Evolutionary conservation across 2,797 vertebrate species (phyloP), one percentile per base, ranked within the genome.

Genomic region (Gouania willdenowi): DNA sequence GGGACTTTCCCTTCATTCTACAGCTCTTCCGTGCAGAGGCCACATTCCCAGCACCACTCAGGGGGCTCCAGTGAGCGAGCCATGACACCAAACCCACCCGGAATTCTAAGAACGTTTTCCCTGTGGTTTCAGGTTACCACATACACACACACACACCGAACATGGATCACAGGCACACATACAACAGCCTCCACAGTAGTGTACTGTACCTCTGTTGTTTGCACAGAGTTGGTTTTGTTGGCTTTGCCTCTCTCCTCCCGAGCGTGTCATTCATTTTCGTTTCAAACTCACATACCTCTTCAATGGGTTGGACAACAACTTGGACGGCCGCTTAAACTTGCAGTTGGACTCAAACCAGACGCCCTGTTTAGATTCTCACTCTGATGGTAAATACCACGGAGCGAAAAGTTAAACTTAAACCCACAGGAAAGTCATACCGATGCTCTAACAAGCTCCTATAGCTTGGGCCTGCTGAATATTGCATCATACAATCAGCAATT

Each of bases 101-200:
- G 82, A 86, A 86, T 86, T 76, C 70, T 60, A 77, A 65, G 84
- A 86, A 85, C 81, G 75, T 81, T 86, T 85, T 86, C 79, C 77
- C 64, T 72, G 70, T 61, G 82, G 81, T 81, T 71, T 86, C 79
- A 81, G 77, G 77, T 86, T 85, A 82, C 84, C 79, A 22, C 63
- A 69, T 48, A 57, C 51, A 67, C 71, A 71, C 73, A 59, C 49
- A 62, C 68, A 73, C 71, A 50, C 53, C 31, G 45, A 62, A 63
- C 50, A 50, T 57, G 71, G 62, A 74, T 75, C 70, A 77, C 55
- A 80, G 47, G 36, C 60, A 48, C 53, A 43, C 67, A 41, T 45
- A 66, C 30, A 53, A 59, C 66, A 64, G 63, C 33, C 54, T 59
- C 53, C 66, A 81, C 73, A 79, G 72, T 77, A 63, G 60, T 55